Evolutionary conservation across 30 jellyfish, hydroid and myxozoan species (phyloP).

Genomic region (Sanderia malayensis): DNA sequence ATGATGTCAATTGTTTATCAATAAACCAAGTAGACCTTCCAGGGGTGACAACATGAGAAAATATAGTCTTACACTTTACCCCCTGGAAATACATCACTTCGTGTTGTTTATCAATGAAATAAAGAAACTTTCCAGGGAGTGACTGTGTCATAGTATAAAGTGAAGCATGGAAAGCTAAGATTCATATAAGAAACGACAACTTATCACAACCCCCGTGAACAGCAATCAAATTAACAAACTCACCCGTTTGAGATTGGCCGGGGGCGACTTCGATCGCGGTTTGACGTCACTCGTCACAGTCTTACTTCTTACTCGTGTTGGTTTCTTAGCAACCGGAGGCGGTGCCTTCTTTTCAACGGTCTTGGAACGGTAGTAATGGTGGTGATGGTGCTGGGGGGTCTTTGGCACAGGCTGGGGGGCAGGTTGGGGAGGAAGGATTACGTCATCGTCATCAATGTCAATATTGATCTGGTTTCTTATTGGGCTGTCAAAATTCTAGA

Average conservation of each 20-base stretch:
- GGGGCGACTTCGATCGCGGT: conserved; percentile 84
- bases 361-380: conserved; percentile 2
- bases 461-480: conserved; percentile 10
- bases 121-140: too few species aligned
- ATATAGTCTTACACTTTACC: too few species aligned
- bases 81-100: too few species aligned
- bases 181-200: too few species aligned
- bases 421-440: conserved; percentile 6
- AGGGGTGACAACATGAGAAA: too few species aligned
- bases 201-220: too few species aligned
- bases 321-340: conserved; percentile 85
- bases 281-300: conserved; percentile 47
- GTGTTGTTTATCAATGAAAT: too few species aligned
- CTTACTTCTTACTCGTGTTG: conserved; percentile 57
- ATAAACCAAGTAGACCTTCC: too few species aligned
- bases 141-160: too few species aligned
- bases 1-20: too few species aligned
- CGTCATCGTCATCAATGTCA: conserved; percentile 35
- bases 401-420: conserved; percentile 15
- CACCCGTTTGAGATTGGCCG: conserved; percentile 64
- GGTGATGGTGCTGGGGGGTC: conserved; percentile 5
- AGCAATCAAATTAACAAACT: not conserved
- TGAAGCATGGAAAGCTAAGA: too few species aligned
- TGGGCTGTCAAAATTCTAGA: conserved; percentile 55
- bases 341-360: conserved; percentile 49